Evolutionary conservation across 2,113 vertebrate genomes (phyloP).

Genomic region (Megalops atlanticus): DNA sequence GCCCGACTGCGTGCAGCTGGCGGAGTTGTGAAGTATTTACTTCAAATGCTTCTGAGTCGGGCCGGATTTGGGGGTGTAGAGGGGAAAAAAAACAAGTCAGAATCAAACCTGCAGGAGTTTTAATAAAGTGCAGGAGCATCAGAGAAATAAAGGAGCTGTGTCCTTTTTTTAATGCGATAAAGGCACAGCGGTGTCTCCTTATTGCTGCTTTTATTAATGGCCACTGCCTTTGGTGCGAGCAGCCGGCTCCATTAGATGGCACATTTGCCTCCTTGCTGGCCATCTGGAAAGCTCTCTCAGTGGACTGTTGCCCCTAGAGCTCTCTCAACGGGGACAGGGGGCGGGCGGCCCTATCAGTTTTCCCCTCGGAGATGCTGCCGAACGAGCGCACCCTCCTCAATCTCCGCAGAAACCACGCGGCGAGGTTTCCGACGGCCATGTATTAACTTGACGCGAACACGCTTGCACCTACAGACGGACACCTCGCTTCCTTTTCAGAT

Average conservation of each 20-base stretch:
- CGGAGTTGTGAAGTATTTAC: slow-evolving; percentile 56
- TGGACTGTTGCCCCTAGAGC: neutral
- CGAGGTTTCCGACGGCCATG: too few relatives aligned
- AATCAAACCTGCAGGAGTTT: slow-evolving; percentile 1
- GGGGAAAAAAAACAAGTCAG: neutral
- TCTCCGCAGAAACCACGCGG: too few relatives aligned
- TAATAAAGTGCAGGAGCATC: neutral
- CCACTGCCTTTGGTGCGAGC: neutral
- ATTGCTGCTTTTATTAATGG: slow-evolving; percentile 20
- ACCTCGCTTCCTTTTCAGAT: too few relatives aligned
- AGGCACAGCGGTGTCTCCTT: neutral
- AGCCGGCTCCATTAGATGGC: slow-evolving; percentile 21
- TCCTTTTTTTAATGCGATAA: slow-evolving; percentile 15
- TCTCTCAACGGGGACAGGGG: neutral
- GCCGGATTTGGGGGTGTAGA: neutral
- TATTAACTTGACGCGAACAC: too few relatives aligned
- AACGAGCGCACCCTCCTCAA: too few relatives aligned
- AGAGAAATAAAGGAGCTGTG: neutral
- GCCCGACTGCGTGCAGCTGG: slow-evolving; percentile 38
- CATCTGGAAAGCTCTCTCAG: neutral
- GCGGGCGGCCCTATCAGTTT: neutral
- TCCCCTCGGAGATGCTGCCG: too few relatives aligned
- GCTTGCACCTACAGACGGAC: too few relatives aligned
- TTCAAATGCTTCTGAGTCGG: slow-evolving; percentile 45
- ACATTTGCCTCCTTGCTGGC: neutral